Evolutionary conservation across 2,888 invertebrate species (phyloP).

Genomic region (Polyploca ridens): DNA sequence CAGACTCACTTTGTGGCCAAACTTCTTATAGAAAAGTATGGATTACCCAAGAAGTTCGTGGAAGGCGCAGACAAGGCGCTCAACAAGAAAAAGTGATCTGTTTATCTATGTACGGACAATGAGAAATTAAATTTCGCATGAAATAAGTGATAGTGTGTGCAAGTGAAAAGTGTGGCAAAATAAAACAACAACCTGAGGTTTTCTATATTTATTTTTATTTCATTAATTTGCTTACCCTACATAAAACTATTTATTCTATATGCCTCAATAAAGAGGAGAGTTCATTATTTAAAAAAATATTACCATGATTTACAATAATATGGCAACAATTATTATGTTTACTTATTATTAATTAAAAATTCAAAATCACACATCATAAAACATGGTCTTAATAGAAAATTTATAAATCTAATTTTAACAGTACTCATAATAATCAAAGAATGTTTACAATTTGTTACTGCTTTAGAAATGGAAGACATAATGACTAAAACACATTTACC

Average conservation of each 20-base stretch:
- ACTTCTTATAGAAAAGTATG: slow-evolving; percentile 88
- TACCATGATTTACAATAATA: slow-evolving; percentile 12
- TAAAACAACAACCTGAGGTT: slow-evolving; percentile 20
- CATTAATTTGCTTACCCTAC: slow-evolving; percentile 21
- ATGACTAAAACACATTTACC: slow-evolving; percentile 35
- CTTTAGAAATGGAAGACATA: slow-evolving; percentile 44
- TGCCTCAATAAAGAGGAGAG: slow-evolving; percentile 14
- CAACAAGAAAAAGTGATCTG: slow-evolving; percentile 84
- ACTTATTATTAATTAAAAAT: slow-evolving; percentile 34
- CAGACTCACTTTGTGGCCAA: slow-evolving; percentile 80
- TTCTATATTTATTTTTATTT: slow-evolving; percentile 21
- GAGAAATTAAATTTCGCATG: slow-evolving; percentile 25
- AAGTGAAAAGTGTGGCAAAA: slow-evolving; percentile 15
- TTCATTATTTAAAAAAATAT: not conserved
- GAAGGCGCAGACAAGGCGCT: slow-evolving; percentile 91
- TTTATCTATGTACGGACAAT: not conserved
- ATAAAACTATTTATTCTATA: slow-evolving; percentile 13
- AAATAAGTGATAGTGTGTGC: slow-evolving; percentile 7
- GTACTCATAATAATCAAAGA: not conserved
- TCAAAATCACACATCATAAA: not conserved
- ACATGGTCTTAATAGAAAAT: not conserved
- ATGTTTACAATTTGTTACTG: slow-evolving; percentile 12
- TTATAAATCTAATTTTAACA: not conserved
- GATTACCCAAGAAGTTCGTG: slow-evolving; percentile 90
- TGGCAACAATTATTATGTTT: slow-evolving; percentile 12